Conservation (phyloP, 23 tunicate species). For the Botrylloides violaceus region DNA sequence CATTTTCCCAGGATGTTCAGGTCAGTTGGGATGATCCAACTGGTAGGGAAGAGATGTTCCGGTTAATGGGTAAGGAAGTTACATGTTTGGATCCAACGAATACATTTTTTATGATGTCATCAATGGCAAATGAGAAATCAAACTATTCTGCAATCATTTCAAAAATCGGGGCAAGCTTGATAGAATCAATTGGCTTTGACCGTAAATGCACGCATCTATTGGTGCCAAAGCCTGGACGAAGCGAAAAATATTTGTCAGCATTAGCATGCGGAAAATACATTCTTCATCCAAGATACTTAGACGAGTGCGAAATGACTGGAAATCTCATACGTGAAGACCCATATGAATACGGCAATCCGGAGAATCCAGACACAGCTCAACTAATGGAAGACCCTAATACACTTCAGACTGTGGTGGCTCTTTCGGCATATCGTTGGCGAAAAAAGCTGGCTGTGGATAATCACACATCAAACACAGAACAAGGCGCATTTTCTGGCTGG, state of each 20-base stretch:
- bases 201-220: conserved; percentile 48
- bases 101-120: neutral
- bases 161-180: neutral
- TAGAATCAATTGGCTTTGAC: neutral
- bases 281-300: conserved; percentile 49
- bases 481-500: conserved; percentile 64
- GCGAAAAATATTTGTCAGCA: conserved; percentile 72
- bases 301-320: conserved; percentile 56
- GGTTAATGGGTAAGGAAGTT: conserved; percentile 31
- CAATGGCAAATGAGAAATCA: neutral
- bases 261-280: conserved; percentile 68
- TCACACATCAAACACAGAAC: neutral
- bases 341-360: conserved; percentile 64
- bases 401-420: conserved; percentile 2
- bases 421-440: conserved; percentile 69
- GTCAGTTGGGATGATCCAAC: conserved; percentile 85
- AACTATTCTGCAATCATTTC: neutral
- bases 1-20: conserved; percentile 70
- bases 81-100: neutral
- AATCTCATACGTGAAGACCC: conserved; percentile 38
- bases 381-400: neutral
- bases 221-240: conserved; percentile 57
- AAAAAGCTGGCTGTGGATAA: conserved; percentile 15
- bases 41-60: conserved; percentile 66
- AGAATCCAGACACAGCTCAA: conserved; percentile 20